A percentile compares a stretch with the other conserved stretches of the same genome.
phyloP scores from a whole-genome alignment of 2,113 vertebrate genomes.

The Lontra canadensis region DNA sequence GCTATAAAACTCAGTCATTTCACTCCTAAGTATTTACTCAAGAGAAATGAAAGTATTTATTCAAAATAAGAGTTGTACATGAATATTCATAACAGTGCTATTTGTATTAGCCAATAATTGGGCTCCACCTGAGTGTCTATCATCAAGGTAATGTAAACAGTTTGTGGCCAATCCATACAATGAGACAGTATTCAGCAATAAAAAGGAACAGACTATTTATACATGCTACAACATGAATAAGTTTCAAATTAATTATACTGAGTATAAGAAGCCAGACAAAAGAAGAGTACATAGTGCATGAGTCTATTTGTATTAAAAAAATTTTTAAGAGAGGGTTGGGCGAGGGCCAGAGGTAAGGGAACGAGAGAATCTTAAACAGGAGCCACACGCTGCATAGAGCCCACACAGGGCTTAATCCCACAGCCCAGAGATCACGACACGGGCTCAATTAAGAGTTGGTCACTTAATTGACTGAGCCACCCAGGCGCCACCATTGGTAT shows the following conservation, averaged over 20 bases:
- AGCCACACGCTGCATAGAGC: not conserved
- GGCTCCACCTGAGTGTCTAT: not conserved
- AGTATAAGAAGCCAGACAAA: not conserved
- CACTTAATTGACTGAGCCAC: not conserved
- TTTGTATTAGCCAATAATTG: not conserved
- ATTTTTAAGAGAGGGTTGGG: not conserved
- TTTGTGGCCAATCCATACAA: not conserved
- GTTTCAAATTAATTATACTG: not conserved
- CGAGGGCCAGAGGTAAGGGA: not conserved
- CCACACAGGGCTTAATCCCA: not conserved
- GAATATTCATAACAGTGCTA: not conserved
- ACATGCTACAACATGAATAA: not conserved
- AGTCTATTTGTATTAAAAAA: not conserved
- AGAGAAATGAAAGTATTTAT: not conserved
- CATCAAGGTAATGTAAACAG: not conserved
- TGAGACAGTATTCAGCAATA: not conserved
- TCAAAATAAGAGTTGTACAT: not conserved
- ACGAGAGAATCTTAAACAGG: not conserved
- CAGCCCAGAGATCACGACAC: not conserved
- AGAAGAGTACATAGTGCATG: not conserved
- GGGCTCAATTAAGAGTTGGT: not conserved
- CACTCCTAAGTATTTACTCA: not conserved
- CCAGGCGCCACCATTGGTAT: not conserved
- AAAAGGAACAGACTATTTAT: not conserved
- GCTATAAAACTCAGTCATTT: not conserved